Conservation (phyloP, 2,113 vertebrate genomes). For the Tauraco erythrolophus region DNA sequence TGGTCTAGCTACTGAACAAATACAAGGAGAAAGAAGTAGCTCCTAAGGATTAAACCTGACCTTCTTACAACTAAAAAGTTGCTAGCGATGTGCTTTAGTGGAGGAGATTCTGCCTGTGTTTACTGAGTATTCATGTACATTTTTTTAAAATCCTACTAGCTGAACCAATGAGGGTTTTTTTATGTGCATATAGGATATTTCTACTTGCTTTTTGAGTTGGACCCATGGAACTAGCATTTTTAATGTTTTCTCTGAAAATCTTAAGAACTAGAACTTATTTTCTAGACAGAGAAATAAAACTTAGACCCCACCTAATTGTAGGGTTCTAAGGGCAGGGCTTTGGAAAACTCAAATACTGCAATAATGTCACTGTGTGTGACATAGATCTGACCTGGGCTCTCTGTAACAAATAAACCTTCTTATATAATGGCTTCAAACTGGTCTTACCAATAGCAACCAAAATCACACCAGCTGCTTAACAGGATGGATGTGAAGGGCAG, state of each 20-base stretch:
- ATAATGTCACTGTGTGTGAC: background rate
- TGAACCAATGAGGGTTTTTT: background rate
- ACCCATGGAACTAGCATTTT: background rate
- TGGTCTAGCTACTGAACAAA: background rate
- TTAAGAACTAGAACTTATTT: background rate
- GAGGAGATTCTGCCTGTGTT: background rate
- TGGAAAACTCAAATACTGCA: background rate
- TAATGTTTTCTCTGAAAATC: background rate
- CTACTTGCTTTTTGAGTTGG: background rate
- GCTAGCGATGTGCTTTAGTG: background rate
- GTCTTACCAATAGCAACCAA: background rate
- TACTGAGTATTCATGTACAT: background rate
- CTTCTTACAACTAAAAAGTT: background rate
- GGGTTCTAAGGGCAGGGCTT: background rate
- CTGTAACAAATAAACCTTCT: background rate
- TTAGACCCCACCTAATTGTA: background rate
- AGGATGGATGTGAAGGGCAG: conserved; percentile 9
- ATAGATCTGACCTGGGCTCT: background rate
- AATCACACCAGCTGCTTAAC: background rate
- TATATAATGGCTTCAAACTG: background rate
- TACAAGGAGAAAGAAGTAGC: background rate
- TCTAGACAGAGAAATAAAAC: background rate
- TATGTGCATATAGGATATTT: background rate
- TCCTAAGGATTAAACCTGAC: background rate
- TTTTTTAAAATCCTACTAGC: background rate